These are phyloP conservation scores for Temnopleurus reevesii DNA, from an alignment of 53 echinoderm and acorn worm genomes.

Conservation along the genomic window DNA sequence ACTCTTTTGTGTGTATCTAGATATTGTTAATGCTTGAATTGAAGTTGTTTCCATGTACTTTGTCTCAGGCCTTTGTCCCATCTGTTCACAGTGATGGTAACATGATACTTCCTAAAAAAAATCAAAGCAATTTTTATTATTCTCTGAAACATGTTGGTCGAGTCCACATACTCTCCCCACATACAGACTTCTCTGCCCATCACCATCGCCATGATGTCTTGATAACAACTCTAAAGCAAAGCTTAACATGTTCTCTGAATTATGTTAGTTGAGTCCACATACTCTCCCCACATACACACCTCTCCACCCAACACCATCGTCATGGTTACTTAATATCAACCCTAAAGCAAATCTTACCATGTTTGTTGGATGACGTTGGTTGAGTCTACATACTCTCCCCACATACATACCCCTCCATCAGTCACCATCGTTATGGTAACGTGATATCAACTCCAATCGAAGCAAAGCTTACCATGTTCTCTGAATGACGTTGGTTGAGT, in stretches of 20 bases:
- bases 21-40: no score
- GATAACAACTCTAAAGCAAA: no score
- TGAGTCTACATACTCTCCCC: slow-evolving; percentile 89
- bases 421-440: slow-evolving; percentile 83
- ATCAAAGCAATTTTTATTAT: no score
- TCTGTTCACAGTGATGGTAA: no score
- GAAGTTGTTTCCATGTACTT: no score
- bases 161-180: slow-evolving; percentile 99
- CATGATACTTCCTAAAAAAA: no score
- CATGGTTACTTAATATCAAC: no score
- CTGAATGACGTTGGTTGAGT: slow-evolving; percentile 81
- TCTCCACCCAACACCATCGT: slow-evolving; percentile 93
- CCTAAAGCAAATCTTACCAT: no score
- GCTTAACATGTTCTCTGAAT: slow-evolving; percentile 94
- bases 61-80: no score
- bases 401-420: slow-evolving; percentile 91
- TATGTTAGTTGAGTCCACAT: slow-evolving; percentile 88
- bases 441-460: no score
- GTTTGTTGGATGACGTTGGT: slow-evolving; percentile 82
- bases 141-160: slow-evolving; percentile 87
- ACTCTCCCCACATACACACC: slow-evolving; percentile 98
- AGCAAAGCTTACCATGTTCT: slow-evolving; percentile 85
- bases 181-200: slow-evolving; percentile 95
- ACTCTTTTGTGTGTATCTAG: no score
- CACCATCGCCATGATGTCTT: slow-evolving; percentile 82